phyloP scores from a whole-genome alignment of 2,113 vertebrate genomes.

The Mastomys coucha region DNA sequence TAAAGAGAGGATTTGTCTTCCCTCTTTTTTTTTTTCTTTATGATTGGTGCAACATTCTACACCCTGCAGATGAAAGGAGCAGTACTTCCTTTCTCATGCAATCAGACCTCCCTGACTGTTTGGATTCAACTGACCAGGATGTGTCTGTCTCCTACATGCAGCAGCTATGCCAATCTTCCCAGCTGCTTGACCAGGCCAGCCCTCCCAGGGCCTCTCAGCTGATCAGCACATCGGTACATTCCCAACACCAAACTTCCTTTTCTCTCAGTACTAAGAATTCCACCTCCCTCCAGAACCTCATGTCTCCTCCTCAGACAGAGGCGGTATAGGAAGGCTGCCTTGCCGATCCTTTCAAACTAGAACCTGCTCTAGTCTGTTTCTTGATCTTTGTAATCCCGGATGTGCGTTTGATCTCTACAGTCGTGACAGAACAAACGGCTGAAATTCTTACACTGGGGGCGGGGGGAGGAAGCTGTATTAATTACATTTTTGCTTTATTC shows the following conservation, averaged over 20 bases:
- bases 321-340: background rate
- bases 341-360: background rate
- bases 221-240: background rate
- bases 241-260: background rate
- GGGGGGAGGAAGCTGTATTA: background rate
- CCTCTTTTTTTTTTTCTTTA: background rate
- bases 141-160: background rate
- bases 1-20: background rate
- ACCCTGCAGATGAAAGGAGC: background rate
- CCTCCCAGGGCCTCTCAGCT: background rate
- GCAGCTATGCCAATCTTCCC: background rate
- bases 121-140: background rate
- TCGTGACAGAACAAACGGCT: background rate
- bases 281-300: background rate
- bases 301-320: background rate
- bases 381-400: background rate
- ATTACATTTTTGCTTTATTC: conserved; percentile 11
- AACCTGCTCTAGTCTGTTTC: background rate
- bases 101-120: background rate
- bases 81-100: conserved; percentile 66
- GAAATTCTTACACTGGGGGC: background rate
- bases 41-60: conserved; percentile 5
- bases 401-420: background rate
- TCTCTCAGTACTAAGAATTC: background rate
- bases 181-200: background rate